These are phyloP conservation scores for Madoqua kirkii DNA, from an alignment of 2,113 vertebrate genomes.

Conservation along the genomic window DNA sequence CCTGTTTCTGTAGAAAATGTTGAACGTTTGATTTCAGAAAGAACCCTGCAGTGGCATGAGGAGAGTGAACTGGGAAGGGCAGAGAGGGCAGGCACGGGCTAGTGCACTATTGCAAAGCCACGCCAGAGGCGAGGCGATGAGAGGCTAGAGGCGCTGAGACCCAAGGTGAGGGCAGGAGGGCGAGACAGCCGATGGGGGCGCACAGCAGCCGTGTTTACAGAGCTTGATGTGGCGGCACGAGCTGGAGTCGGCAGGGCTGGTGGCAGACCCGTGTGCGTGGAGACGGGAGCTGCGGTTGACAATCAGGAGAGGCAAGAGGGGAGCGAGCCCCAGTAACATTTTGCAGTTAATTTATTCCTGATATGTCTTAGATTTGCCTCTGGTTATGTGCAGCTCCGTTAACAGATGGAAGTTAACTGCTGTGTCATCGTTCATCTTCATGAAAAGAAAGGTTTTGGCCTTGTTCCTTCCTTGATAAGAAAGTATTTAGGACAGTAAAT, in stretches of 20 bases:
- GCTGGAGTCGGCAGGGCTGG: background rate
- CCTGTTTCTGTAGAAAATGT: background rate
- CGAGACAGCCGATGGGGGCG: background rate
- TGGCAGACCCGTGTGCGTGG: background rate
- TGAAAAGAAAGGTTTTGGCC: conserved; percentile 18
- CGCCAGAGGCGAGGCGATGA: background rate
- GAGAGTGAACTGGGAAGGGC: background rate
- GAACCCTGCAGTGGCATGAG: background rate
- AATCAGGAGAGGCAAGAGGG: background rate
- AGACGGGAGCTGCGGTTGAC: background rate
- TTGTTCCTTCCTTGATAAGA: background rate
- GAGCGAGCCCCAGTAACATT: background rate
- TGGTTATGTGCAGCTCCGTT: background rate
- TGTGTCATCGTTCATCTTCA: background rate
- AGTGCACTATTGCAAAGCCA: background rate
- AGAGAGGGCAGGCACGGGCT: background rate
- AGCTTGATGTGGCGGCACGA: background rate
- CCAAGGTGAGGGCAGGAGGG: background rate
- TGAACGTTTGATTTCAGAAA: conserved; percentile 1
- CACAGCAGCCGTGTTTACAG: background rate
- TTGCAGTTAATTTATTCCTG: background rate
- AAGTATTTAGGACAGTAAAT: background rate
- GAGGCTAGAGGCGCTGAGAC: background rate
- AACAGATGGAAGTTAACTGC: background rate
- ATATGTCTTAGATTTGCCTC: background rate